phyloP scores from a whole-genome alignment of 2,113 vertebrate species.

The Oncorhynchus kisutch region DNA sequence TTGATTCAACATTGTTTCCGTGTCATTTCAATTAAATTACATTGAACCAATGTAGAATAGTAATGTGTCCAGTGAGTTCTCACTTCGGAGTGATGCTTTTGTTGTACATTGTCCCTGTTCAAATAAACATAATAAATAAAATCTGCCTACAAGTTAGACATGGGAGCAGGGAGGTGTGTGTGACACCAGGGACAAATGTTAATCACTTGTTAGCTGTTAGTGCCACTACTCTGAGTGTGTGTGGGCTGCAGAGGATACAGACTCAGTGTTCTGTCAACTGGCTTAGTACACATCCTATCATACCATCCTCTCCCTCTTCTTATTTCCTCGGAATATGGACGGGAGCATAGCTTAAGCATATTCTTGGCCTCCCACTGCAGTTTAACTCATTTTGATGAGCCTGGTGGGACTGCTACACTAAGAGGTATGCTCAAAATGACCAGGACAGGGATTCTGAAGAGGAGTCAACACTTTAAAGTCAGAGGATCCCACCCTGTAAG shows the following conservation, averaged over 20 bases:
- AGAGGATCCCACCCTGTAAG: not conserved
- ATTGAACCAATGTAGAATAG: too few species aligned
- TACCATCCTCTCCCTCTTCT: not conserved
- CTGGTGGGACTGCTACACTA: too few species aligned
- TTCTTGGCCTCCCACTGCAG: too few species aligned
- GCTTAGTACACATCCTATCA: not conserved
- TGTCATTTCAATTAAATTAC: too few species aligned
- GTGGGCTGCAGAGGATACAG: not conserved
- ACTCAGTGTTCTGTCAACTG: not conserved
- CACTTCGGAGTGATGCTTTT: too few species aligned
- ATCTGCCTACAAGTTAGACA: not conserved
- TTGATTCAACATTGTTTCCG: too few species aligned
- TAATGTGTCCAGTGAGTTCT: too few species aligned
- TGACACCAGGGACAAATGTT: not conserved
- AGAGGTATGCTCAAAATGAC: too few species aligned
- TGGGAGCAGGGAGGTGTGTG: not conserved
- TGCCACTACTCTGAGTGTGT: not conserved
- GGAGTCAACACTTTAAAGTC: not conserved
- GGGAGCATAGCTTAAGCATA: not conserved
- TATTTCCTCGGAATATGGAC: not conserved
- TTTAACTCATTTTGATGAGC: too few species aligned
- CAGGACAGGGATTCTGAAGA: too few species aligned
- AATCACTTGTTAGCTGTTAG: not conserved
- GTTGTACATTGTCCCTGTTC: too few species aligned
- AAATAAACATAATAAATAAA: too few species aligned